phyloP scores from a whole-genome alignment of 2,113 vertebrate species.

The Equus quagga region DNA sequence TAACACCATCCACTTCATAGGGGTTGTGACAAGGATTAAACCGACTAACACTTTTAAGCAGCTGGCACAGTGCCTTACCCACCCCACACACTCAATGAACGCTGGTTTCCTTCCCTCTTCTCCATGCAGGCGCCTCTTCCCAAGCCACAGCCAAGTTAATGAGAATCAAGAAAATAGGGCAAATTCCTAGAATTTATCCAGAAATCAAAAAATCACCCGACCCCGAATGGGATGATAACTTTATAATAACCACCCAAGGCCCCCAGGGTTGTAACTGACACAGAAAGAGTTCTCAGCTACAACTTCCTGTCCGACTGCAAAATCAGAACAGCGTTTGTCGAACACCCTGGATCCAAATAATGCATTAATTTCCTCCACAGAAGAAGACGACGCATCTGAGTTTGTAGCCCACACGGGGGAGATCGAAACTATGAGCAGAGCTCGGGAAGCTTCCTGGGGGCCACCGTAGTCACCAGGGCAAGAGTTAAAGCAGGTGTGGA shows the following conservation, averaged over 20 bases:
- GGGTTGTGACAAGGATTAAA: neutral
- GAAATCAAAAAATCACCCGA: neutral
- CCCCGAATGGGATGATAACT: neutral
- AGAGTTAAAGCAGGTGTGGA: fast-evolving
- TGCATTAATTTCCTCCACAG: neutral
- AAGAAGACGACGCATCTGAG: neutral
- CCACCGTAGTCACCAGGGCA: fast-evolving
- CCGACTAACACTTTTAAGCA: neutral
- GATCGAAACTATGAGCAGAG: fast-evolving
- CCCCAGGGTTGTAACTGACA: neutral
- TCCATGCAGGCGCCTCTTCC: neutral
- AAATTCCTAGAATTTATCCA: neutral
- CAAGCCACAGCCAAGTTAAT: neutral
- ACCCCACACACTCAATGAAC: fast-evolving
- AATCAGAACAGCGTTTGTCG: neutral
- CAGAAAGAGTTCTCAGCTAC: neutral
- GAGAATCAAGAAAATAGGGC: neutral
- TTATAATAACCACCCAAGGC: neutral
- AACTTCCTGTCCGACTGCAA: neutral
- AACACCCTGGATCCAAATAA: neutral
- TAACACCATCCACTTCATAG: neutral
- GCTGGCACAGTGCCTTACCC: fast-evolving
- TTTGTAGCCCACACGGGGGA: fast-evolving
- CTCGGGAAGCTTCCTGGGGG: fast-evolving
- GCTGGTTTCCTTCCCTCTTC: neutral